phyloP scores from a whole-genome alignment of 2,888 invertebrate genomes.

The Omphaloscelis lunosa region DNA sequence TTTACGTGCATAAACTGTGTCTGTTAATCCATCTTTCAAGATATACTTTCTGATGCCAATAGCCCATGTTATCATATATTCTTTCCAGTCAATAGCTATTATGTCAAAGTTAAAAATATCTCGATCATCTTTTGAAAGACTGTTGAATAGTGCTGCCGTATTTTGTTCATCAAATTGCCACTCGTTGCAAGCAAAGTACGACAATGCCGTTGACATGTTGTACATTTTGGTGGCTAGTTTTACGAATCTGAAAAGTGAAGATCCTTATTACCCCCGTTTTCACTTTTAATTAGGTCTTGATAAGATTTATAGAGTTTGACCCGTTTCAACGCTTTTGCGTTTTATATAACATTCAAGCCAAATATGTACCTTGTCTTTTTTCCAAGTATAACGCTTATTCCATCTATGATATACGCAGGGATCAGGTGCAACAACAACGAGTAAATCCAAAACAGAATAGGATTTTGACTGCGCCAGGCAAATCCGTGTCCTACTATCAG shows the following conservation, averaged over 20 bases:
- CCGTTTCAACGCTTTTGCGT: background rate
- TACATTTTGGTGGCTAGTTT: slow-evolving; percentile 16
- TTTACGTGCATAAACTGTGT: slow-evolving; percentile 2
- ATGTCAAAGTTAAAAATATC: slow-evolving; percentile 30
- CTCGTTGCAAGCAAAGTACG: background rate
- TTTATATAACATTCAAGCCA: background rate
- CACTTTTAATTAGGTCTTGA: no score
- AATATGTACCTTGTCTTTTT: slow-evolving; percentile 27
- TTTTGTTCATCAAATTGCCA: slow-evolving; percentile 38
- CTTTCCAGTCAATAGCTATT: slow-evolving; percentile 20
- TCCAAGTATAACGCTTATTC: slow-evolving; percentile 15
- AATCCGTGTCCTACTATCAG: background rate
- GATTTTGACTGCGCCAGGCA: background rate
- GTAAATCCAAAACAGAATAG: slow-evolving; percentile 22
- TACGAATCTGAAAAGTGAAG: slow-evolving; percentile 18
- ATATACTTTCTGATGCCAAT: slow-evolving; percentile 25
- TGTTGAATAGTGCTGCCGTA: slow-evolving; percentile 10
- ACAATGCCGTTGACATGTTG: background rate
- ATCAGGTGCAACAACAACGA: slow-evolving; percentile 32
- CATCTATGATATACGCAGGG: slow-evolving; percentile 31
- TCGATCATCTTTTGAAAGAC: slow-evolving; percentile 21
- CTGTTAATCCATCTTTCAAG: slow-evolving; percentile 28
- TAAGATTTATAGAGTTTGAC: background rate
- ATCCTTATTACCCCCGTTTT: background rate
- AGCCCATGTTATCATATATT: background rate